Evolutionary conservation across 2,888 invertebrate species (phyloP).

Genomic region (Steinernema carpocapsae): DNA sequence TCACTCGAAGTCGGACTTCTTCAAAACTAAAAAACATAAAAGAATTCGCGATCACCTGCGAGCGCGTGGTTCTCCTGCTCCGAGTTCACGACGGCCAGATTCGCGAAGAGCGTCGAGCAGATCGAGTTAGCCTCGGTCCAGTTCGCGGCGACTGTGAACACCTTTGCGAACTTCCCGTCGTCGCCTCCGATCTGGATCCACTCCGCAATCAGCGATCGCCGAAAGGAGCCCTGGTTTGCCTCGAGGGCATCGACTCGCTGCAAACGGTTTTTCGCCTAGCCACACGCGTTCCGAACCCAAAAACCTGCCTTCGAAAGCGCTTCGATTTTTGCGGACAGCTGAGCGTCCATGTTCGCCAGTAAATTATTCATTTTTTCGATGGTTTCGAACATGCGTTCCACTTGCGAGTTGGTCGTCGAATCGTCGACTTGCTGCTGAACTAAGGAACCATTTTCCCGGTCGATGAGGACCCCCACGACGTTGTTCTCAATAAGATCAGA

Average conservation of each 20-base stretch:
- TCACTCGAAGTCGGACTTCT: too few relatives aligned
- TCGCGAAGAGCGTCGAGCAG: constrained; percentile 37
- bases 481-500: background rate
- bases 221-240: constrained; percentile 39
- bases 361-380: constrained; percentile 38
- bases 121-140: constrained; percentile 41
- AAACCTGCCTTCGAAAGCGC: constrained; percentile 37
- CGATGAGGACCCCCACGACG: background rate
- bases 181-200: constrained; percentile 35
- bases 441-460: background rate
- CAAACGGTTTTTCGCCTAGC: background rate
- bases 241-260: constrained; percentile 43
- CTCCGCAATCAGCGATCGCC: constrained; percentile 40
- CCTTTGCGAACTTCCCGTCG: constrained; percentile 33
- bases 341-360: constrained; percentile 35
- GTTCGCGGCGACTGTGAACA: constrained; percentile 31
- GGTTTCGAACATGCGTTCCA: constrained; percentile 10
- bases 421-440: background rate
- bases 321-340: constrained; percentile 39
- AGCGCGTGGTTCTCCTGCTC: constrained; percentile 38
- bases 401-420: background rate
- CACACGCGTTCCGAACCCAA: background rate
- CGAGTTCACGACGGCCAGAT: constrained; percentile 37
- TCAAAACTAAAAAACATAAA: too few relatives aligned
- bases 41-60: too few relatives aligned